phyloP scores from a whole-genome alignment of 2,888 invertebrate species.

The Lepetodrilus schrolli region DNA sequence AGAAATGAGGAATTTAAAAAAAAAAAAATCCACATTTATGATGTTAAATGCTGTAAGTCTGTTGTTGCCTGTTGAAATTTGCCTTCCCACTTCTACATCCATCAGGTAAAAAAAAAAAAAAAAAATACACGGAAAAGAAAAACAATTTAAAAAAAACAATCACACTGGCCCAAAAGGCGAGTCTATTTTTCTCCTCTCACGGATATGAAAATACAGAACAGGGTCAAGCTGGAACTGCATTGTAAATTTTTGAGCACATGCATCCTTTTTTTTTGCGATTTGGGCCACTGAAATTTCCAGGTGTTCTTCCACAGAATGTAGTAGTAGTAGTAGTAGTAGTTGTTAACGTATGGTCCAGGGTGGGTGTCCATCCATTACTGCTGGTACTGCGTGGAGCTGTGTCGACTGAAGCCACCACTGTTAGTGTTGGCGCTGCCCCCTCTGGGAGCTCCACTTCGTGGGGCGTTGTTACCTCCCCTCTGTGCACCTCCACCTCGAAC shows the following conservation, averaged over 20 bases:
- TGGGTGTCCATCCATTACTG: background rate
- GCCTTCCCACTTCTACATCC: slow-evolving; percentile 43
- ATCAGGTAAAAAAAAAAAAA: too few species aligned
- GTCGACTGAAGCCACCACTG: slow-evolving; percentile 5
- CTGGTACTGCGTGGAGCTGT: background rate
- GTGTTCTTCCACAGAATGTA: too few species aligned
- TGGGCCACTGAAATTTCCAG: too few species aligned
- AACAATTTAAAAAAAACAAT: too few species aligned
- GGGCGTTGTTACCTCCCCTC: slow-evolving; percentile 26
- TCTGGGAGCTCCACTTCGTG: slow-evolving; percentile 29
- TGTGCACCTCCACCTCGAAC: background rate
- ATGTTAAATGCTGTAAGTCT: slow-evolving; percentile 12
- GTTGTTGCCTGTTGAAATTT: slow-evolving; percentile 52
- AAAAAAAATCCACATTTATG: slow-evolving; percentile 36
- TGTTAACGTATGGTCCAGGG: background rate
- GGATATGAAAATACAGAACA: too few species aligned
- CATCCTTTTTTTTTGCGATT: too few species aligned
- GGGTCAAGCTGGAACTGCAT: too few species aligned
- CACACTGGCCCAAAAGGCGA: too few species aligned
- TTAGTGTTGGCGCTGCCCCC: slow-evolving; percentile 13
- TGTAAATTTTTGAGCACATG: slow-evolving; percentile 3
- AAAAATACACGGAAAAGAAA: too few species aligned
- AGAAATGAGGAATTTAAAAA: slow-evolving; percentile 20
- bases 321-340: too few species aligned
- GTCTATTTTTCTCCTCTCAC: too few species aligned